phyloP scores from a whole-genome alignment of 2,113 vertebrate genomes.

The Donacobius atricapilla region DNA sequence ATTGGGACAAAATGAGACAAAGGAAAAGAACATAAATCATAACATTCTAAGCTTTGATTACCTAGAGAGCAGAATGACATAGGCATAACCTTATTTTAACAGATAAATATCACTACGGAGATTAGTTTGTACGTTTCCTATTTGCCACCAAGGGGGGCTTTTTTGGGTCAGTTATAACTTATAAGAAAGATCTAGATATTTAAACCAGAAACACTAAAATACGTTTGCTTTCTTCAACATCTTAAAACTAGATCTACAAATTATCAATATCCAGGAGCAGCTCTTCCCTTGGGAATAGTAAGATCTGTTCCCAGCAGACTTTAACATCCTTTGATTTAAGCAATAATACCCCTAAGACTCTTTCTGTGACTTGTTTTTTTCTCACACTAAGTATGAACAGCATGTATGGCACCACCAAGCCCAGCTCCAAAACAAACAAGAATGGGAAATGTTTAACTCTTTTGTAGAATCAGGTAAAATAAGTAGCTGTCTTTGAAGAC shows the following conservation, averaged over 20 bases:
- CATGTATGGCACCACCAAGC: neutral
- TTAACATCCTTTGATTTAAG: neutral
- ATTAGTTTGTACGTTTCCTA: neutral
- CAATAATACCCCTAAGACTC: neutral
- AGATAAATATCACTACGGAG: neutral
- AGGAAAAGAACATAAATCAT: neutral
- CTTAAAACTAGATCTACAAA: neutral
- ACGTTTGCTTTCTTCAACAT: neutral
- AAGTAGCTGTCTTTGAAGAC: neutral
- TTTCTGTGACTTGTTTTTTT: neutral
- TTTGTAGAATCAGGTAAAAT: neutral
- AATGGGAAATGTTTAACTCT: neutral
- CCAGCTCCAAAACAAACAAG: neutral
- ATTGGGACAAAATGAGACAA: neutral
- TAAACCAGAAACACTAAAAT: neutral
- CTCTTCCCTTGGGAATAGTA: neutral
- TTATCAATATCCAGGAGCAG: neutral
- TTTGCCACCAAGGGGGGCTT: neutral
- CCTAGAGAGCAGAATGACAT: neutral
- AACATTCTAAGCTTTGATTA: neutral
- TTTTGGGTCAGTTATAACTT: neutral
- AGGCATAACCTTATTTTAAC: neutral
- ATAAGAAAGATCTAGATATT: neutral
- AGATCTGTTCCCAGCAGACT: neutral
- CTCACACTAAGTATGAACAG: neutral